Evolutionary conservation across 1,140 invertebrate species (phyloP).

Genomic region (Potamilus streckersoni): DNA sequence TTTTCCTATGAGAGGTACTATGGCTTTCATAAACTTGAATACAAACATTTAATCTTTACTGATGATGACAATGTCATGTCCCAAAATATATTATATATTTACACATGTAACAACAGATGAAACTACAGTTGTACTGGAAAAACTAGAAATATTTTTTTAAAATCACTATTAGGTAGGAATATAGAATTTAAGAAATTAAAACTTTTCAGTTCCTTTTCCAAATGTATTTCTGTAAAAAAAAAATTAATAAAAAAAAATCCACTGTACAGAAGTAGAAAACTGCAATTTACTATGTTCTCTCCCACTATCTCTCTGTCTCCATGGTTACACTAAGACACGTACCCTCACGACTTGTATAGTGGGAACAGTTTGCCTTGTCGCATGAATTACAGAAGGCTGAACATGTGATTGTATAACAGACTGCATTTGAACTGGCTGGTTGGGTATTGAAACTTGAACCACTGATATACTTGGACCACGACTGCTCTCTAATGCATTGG

Average conservation of each 20-base stretch:
- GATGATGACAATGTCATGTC: slow-evolving; percentile 66
- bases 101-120: neutral
- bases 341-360: slow-evolving; percentile 72
- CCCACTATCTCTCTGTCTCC: neutral
- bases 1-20: no score
- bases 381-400: slow-evolving; percentile 95
- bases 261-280: slow-evolving; percentile 1
- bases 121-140: neutral
- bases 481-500: neutral
- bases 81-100: neutral
- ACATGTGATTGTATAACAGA: slow-evolving; percentile 90
- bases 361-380: slow-evolving; percentile 83
- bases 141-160: no score
- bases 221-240: neutral
- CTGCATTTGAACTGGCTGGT: slow-evolving; percentile 72
- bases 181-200: no score
- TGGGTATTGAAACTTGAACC: slow-evolving; percentile 82
- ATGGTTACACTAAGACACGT: slow-evolving; percentile 15
- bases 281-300: neutral
- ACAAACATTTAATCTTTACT: slow-evolving; percentile 65
- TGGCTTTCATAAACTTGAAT: slow-evolving; percentile 22
- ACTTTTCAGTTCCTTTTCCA: neutral
- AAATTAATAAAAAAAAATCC: neutral
- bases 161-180: no score
- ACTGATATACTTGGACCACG: slow-evolving; percentile 74